Evolutionary conservation across 2,888 invertebrate genomes (phyloP).

Genomic region (Ectobius pallidus): DNA sequence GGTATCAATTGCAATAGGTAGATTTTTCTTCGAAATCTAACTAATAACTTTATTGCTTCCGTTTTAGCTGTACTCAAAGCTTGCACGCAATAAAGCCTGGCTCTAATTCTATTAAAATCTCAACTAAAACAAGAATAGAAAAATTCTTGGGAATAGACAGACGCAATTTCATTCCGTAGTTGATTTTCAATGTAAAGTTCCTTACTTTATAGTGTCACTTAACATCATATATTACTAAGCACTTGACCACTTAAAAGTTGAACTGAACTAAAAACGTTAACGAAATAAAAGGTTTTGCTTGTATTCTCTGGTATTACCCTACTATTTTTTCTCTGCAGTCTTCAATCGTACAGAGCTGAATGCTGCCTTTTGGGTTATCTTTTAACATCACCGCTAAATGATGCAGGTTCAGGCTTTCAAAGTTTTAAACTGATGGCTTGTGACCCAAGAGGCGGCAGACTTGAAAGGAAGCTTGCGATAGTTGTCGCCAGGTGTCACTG

Average conservation of each 20-base stretch:
- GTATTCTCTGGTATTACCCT: not conserved
- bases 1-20: no score
- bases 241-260: not conserved
- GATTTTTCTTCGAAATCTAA: no score
- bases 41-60: no score
- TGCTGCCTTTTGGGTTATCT: slow-evolving; percentile 13
- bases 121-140: no score
- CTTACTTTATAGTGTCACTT: no score
- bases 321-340: not conserved
- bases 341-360: no score
- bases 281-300: not conserved
- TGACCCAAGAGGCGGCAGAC: slow-evolving; percentile 4
- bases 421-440: not conserved
- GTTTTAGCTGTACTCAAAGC: no score
- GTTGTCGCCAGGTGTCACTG: slow-evolving; percentile 18
- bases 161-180: no score
- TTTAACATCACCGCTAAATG: slow-evolving; percentile 17
- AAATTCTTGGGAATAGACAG: no score
- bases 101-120: no score
- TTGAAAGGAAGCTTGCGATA: slow-evolving; percentile 14
- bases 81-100: no score
- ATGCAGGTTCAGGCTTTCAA: slow-evolving; percentile 9
- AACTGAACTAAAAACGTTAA: not conserved
- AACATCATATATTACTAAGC: not conserved
- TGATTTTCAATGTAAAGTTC: no score